These are phyloP conservation scores for Echiichthys vipera DNA, from an alignment of 2,797 vertebrate genomes.

Conservation along the genomic window DNA sequence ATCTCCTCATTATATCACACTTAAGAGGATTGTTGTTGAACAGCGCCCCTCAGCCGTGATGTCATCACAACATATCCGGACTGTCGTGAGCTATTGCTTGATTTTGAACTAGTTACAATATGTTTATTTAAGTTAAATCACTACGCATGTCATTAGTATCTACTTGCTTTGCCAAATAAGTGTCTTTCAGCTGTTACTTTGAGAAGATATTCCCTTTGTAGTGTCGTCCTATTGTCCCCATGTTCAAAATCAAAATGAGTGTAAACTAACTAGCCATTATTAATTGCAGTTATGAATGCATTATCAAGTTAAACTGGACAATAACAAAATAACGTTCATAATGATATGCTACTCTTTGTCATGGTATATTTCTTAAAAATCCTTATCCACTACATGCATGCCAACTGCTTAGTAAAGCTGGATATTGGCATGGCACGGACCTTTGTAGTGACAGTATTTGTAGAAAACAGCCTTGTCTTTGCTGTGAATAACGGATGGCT, in stretches of 20 bases:
- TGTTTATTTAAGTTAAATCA: background rate
- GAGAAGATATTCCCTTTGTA: background rate
- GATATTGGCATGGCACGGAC: background rate
- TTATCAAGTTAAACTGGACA: background rate
- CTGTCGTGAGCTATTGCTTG: too few species aligned
- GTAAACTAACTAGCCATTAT: background rate
- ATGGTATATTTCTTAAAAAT: background rate
- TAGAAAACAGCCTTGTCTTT: slow-evolving; percentile 36
- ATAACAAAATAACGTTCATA: background rate
- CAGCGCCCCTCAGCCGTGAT: too few species aligned
- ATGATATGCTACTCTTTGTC: slow-evolving; percentile 1
- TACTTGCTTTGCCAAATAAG: background rate
- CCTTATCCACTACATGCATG: background rate
- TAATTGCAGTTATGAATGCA: background rate
- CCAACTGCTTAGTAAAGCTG: background rate
- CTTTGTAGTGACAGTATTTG: slow-evolving; percentile 11
- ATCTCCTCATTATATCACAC: too few species aligned
- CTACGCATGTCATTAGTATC: background rate
- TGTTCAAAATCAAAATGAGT: background rate
- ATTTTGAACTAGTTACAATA: background rate
- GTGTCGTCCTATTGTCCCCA: background rate
- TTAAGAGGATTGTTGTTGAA: too few species aligned
- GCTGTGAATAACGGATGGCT: slow-evolving; percentile 52
- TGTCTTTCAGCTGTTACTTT: background rate
- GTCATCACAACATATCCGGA: too few species aligned